Percentiles rank a stretch among this genome's conserved stretches.
phyloP scores from a whole-genome alignment of 2,888 invertebrate genomes.

The Ochropleura plecta region DNA sequence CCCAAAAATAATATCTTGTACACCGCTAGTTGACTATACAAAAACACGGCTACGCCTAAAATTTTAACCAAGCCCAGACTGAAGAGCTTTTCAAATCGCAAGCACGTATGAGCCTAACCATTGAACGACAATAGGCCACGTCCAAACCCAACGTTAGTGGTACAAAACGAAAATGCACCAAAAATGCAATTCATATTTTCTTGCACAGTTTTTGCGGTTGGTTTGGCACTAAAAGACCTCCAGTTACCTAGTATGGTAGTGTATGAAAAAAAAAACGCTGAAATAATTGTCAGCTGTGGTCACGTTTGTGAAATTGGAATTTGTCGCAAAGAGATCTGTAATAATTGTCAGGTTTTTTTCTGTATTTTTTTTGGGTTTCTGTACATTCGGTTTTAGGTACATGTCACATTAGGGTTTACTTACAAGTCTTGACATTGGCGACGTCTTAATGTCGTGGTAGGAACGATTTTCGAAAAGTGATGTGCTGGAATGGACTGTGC shows the following conservation, averaged over 20 bases:
- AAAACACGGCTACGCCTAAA: slow-evolving; percentile 23
- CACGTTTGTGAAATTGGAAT: slow-evolving; percentile 11
- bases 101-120: slow-evolving; percentile 60
- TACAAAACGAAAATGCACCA: slow-evolving; percentile 52
- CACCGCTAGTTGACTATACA: slow-evolving; percentile 10
- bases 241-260: slow-evolving; percentile 16
- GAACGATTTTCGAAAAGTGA: neutral
- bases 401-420: neutral
- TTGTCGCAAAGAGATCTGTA: neutral
- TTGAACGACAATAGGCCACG: slow-evolving; percentile 58
- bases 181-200: slow-evolving; percentile 60
- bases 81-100: slow-evolving; percentile 51
- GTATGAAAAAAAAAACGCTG: slow-evolving; percentile 9
- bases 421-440: neutral
- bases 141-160: slow-evolving; percentile 28
- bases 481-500: neutral
- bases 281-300: slow-evolving; percentile 24
- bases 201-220: slow-evolving; percentile 52
- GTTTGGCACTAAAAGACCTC: slow-evolving; percentile 39
- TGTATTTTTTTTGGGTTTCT: neutral
- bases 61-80: slow-evolving; percentile 31
- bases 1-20: neutral
- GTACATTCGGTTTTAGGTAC: neutral
- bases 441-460: neutral
- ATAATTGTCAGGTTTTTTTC: neutral